Base-by-base conservation (phyloP, 2,113 vertebrate species). In the Pomatorhinus ruficollis region DNA sequence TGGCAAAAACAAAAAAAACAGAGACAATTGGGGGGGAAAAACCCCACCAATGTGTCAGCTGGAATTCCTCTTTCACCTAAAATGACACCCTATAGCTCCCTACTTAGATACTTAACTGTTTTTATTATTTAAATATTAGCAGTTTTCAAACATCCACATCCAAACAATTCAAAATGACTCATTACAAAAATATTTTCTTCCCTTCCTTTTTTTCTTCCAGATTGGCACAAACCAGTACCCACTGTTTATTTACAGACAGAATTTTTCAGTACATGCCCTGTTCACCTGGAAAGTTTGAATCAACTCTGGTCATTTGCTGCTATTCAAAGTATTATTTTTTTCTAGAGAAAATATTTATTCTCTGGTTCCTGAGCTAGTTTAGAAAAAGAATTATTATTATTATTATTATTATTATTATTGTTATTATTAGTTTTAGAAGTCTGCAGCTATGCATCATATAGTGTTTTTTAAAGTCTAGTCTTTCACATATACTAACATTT, bases 271-370 rank as follows among this genome's bases (percentile, higher is more conserved):
- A 76, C 21, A 72, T 37, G 52, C 31, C 37, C 45, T 57, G 44
- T 59, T 93, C 79, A 95, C 92, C 94, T 95, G 94, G 94, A 92
- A 96, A 93, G 44, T 88, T 6, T 80, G 66, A 95, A 54, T 54
- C 82, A 80, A 53, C 27, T 68, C 63, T 83, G 28, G 57, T 90
- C 52, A 83, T 74, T 75, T 91, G 27, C 37, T 87, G 66, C 78
- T 94, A 79, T 79, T 84, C 45, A 69, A 71, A 85, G 70, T n/a
- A 83, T 50, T 85, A 61, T 53, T 95, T 91, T 93, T 93, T 49
- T 69, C 74, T 76, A 91, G 66, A 72, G 65, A 72, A 42, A 94
- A 57, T 79, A 88, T 94, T 94, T 96, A n/a, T 80, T 53, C 74
- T 92, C 37, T 47, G 28, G 47, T 76, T 85, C 61, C 54, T 90